A percentile compares a stretch with the other conserved stretches of the same genome.
Evolutionary conservation across 2,888 invertebrate species (phyloP).

Genomic region (Spilarctia lutea): DNA sequence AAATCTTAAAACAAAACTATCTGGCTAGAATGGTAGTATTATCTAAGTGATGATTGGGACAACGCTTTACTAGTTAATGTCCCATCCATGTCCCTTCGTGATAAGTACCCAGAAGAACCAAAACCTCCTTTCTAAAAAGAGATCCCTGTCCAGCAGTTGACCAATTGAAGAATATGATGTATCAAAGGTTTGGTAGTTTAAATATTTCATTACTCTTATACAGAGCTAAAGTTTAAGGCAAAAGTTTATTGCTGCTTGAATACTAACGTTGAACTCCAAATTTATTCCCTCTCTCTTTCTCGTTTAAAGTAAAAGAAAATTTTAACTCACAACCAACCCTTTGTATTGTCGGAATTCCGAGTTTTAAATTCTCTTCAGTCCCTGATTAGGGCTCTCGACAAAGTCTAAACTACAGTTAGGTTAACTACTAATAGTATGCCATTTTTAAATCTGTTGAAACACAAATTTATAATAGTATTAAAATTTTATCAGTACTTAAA

Average conservation of each 20-base stretch:
- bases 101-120: too few species aligned
- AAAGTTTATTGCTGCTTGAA: not conserved
- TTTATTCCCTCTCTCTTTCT: not conserved
- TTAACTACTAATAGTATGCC: not conserved
- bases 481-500: too few species aligned
- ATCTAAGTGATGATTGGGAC: conserved; percentile 4
- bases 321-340: not conserved
- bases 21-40: not conserved
- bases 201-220: not conserved
- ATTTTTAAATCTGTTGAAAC: too few species aligned
- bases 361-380: not conserved
- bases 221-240: not conserved
- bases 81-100: not conserved
- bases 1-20: too few species aligned
- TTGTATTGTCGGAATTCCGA: not conserved
- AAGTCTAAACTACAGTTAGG: not conserved
- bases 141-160: too few species aligned
- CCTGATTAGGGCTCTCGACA: not conserved
- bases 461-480: too few species aligned
- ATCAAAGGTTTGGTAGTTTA: too few species aligned
- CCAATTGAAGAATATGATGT: too few species aligned
- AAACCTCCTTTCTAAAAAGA: too few species aligned
- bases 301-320: not conserved
- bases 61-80: not conserved
- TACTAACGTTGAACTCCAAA: not conserved